phyloP scores from a whole-genome alignment of 2,797 vertebrate genomes.

The Trichosurus vulpecula region DNA sequence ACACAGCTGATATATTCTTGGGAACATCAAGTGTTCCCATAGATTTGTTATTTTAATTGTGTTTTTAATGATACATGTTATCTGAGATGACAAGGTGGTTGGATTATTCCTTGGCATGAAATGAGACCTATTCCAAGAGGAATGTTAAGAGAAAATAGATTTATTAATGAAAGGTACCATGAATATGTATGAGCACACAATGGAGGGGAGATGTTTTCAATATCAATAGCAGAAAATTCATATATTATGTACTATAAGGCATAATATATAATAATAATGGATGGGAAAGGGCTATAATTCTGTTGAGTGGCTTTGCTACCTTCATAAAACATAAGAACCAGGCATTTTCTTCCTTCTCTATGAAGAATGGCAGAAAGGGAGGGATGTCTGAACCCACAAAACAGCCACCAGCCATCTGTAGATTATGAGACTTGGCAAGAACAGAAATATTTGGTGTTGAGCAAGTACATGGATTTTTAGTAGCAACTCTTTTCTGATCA shows the following conservation, averaged over 20 bases:
- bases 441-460: slow-evolving; percentile 51
- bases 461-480: slow-evolving; percentile 22
- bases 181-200: slow-evolving; percentile 29
- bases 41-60: slow-evolving; percentile 68
- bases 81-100: slow-evolving; percentile 53
- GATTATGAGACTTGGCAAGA: slow-evolving; percentile 53
- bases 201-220: slow-evolving; percentile 35
- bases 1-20: slow-evolving; percentile 39
- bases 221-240: slow-evolving; percentile 57
- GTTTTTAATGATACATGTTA: slow-evolving; percentile 60
- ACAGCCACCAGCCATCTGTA: slow-evolving; percentile 44
- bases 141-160: slow-evolving; percentile 42
- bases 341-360: slow-evolving; percentile 51
- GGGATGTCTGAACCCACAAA: slow-evolving; percentile 46
- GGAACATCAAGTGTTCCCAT: slow-evolving; percentile 37
- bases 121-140: slow-evolving; percentile 52
- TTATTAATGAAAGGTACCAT: slow-evolving; percentile 55
- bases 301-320: slow-evolving; percentile 56
- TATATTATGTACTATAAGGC: slow-evolving; percentile 35
- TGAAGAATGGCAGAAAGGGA: slow-evolving; percentile 14
- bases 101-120: slow-evolving; percentile 41
- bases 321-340: slow-evolving; percentile 58
- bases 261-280: slow-evolving; percentile 61
- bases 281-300: slow-evolving; percentile 60
- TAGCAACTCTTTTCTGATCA: neutral